Evolutionary conservation across 2,113 vertebrate genomes (phyloP).

Genomic region (Ondatra zibethicus): DNA sequence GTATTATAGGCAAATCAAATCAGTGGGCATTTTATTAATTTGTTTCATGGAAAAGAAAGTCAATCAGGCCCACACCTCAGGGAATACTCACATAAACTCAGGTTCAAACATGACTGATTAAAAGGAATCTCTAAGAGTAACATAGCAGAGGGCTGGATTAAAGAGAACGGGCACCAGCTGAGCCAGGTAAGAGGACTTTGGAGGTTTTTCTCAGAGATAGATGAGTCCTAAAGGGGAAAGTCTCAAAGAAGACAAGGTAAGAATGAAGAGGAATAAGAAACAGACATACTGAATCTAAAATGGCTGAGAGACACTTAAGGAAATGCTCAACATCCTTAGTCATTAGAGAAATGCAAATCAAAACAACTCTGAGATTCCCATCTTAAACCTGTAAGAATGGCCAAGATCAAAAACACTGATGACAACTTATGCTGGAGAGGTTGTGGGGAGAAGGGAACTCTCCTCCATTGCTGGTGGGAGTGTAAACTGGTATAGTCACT

Average conservation of each 20-base stretch:
- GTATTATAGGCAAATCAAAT: not conserved
- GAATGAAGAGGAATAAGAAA: constrained; percentile 14
- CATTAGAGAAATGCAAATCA: too few species aligned
- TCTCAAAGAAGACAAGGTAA: not conserved
- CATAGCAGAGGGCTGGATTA: constrained; percentile 38
- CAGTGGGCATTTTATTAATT: constrained; percentile 65
- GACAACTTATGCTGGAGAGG: too few species aligned
- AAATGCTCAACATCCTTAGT: too few species aligned
- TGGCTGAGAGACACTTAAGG: too few species aligned
- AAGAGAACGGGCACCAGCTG: constrained; percentile 28
- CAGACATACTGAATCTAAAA: not conserved
- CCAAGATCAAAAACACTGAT: too few species aligned
- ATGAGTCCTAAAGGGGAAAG: not conserved
- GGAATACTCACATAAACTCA: constrained; percentile 62
- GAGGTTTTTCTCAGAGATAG: constrained; percentile 1
- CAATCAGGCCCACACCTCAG: constrained; percentile 33
- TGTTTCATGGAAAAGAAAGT: constrained; percentile 57
- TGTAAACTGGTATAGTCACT: too few species aligned
- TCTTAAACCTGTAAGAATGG: too few species aligned
- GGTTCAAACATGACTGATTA: constrained; percentile 69
- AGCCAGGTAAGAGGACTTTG: not conserved
- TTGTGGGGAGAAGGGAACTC: too few species aligned
- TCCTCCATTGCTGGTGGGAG: too few species aligned
- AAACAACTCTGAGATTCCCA: too few species aligned
- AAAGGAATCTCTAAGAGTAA: constrained; percentile 65